phyloP scores from a whole-genome alignment of 2,113 vertebrate genomes.

The Pangasianodon gigas region DNA sequence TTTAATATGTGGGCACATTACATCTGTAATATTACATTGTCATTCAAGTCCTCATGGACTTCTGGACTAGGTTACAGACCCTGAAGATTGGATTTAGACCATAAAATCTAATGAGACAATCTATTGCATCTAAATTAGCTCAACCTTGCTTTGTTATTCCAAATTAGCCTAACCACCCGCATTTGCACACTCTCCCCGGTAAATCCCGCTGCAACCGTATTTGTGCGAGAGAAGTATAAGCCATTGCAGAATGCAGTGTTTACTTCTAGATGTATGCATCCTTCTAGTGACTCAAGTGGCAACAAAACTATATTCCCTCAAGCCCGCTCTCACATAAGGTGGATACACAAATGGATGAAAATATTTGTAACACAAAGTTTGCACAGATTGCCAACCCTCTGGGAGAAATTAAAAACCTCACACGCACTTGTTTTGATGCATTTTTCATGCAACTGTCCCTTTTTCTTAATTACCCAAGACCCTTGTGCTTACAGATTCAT shows the following conservation, averaged over 20 bases:
- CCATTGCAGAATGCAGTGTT: background rate
- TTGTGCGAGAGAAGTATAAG: background rate
- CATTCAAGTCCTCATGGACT: background rate
- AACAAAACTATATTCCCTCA: background rate
- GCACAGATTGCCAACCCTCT: constrained; percentile 42
- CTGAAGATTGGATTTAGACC: background rate
- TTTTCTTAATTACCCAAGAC: constrained; percentile 35
- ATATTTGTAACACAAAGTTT: constrained; percentile 39
- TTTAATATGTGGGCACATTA: background rate
- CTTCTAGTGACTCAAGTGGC: background rate
- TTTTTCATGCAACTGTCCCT: constrained; percentile 31
- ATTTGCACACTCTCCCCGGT: background rate
- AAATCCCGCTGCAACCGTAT: background rate
- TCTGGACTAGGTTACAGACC: background rate
- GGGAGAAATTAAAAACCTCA: constrained; percentile 52
- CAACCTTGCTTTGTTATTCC: background rate
- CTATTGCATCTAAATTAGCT: constrained; percentile 1
- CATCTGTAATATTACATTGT: background rate
- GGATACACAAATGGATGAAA: constrained; percentile 35
- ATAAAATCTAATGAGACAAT: background rate
- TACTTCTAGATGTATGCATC: background rate
- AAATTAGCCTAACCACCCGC: background rate
- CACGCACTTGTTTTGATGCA: constrained; percentile 41
- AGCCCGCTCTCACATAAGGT: constrained; percentile 1
- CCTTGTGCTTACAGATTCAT: constrained; percentile 33